Evolutionary conservation across 1,140 invertebrate species (phyloP), one percentile per base, ranked within the genome.

Genomic region (Maniola jurtina): DNA sequence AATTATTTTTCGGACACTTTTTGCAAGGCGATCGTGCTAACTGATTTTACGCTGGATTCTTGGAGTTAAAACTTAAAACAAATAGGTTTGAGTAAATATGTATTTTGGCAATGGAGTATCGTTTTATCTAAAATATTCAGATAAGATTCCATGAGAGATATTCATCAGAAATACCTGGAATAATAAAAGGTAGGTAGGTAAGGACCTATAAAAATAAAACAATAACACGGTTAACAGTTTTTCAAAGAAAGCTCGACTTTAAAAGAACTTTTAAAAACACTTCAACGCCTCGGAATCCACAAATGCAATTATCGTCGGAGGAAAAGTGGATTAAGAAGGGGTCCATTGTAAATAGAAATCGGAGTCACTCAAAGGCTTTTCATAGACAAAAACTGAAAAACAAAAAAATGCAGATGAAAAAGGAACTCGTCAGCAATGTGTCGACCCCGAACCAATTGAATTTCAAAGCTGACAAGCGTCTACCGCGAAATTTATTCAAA

Each of bases 401-500:
- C 13, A 45, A 77, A 76, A n/a, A 82, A 86, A 79, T 75, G 73
- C 73, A 75, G 81, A 86, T 77, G 80, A 79, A 85, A 84, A 83
- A 79, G 76, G 70, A 81, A 80, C 78, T 88, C 85, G 81, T 90
- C 86, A 86, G 80, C 81, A 82, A 86, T 90, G 85, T 89, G 80
- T 86, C 84, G 84, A 88, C 83, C 80, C 76, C 72, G 77, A 84
- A 86, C 86, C 88, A 90, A 90, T 90, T 90, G 88, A 89, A 89
- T 90, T 89, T 90, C 86, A 90, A 89, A 88, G 86, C 86, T 82
- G 86, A 86, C 87, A 86, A 86, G 79, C 87, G 82, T 86, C 83
- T 82, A 90, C 86, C 88, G 79, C 86, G 81, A 89, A 90, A 88
- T 89, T 88, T 90, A 90, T 90, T 89, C 88, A 89, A 89, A 88